Base-by-base conservation (phyloP, 2,888 invertebrate genomes). In the Antheraea assamensis region DNA sequence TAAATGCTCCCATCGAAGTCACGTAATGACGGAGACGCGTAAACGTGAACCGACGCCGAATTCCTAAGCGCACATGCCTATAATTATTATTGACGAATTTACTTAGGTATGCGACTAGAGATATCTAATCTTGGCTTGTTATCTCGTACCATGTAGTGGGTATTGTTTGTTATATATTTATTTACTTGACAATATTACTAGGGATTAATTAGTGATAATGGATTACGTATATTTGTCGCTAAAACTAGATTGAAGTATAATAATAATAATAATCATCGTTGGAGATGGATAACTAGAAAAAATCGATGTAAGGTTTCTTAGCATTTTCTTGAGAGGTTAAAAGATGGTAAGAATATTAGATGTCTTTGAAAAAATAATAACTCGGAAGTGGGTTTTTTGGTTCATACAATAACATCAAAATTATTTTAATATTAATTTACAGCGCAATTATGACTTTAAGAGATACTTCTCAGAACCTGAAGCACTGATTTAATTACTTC, bases 21-120 rank as follows among this genome's bases (percentile, higher is more conserved):
- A 92, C 91, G 90, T 91, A 87, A 84, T 85, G 78, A 78, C 79
- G 80, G 86, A 89, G 88, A 90, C 89, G 88, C 91, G 92, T 91
- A 90, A 88, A 86, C 87, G 82, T 75, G 84, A 89, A 91, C 91
- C 90, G 91, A 92, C 91, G 87, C 79, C 79, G 85, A 86, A 92
- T 73, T 70, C 73, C 73, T 55, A 73, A 70, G 73, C 70, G 58
- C 70, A 70, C 73, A 70, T 70, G 24, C 73, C 73, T 70, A 27
- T 55, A 58, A 73, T 68, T 73, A 73, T 73, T 70, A 73, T 73
- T 73, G 68, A 68, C n/a, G 35, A 35, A 68, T 68, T 68, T n/a
- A 35, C n/a, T 13, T 68, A 35, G 68, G 68, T 68, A 68, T 31
- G 35, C 68, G 61, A 30, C 61, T 30, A 30, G 61, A 64, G 19